Evolutionary conservation across 2,113 vertebrate genomes (phyloP).

Genomic region (Osmerus mordax): DNA sequence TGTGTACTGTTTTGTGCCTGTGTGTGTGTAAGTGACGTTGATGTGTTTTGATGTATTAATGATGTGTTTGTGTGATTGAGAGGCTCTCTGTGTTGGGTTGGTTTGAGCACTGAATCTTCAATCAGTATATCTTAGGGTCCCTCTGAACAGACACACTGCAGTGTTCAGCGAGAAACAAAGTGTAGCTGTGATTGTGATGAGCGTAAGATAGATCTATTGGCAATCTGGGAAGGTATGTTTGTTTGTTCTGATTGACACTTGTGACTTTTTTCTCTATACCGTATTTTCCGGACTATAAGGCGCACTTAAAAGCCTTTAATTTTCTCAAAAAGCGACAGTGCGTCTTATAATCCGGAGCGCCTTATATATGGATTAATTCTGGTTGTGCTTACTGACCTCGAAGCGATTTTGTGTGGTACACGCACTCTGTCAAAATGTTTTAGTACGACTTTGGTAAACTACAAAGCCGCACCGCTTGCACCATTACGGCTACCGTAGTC

Average conservation of each 20-base stretch:
- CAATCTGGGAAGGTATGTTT: constrained; percentile 14
- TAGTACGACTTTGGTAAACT: too few species aligned
- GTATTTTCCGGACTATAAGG: too few species aligned
- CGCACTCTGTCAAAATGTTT: too few species aligned
- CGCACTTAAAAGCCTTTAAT: too few species aligned
- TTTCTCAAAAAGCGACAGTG: too few species aligned
- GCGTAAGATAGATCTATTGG: constrained; percentile 1
- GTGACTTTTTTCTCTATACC: too few species aligned
- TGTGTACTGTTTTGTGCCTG: not conserved
- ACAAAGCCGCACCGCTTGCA: too few species aligned
- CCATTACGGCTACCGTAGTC: too few species aligned
- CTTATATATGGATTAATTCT: too few species aligned
- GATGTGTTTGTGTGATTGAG: constrained; percentile 67
- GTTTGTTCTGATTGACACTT: not conserved
- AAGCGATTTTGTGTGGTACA: too few species aligned
- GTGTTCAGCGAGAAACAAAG: constrained; percentile 58
- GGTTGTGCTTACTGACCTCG: too few species aligned
- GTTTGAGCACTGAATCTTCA: constrained; percentile 59
- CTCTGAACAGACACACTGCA: constrained; percentile 65
- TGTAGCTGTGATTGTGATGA: constrained; percentile 33
- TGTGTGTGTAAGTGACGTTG: constrained; percentile 31
- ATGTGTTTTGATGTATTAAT: constrained; percentile 73
- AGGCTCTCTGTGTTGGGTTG: constrained; percentile 59
- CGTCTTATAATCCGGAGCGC: too few species aligned
- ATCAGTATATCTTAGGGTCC: constrained; percentile 63